These are phyloP conservation scores for Monopis laevigella DNA, from an alignment of 2,888 invertebrate genomes.

Conservation along the genomic window DNA sequence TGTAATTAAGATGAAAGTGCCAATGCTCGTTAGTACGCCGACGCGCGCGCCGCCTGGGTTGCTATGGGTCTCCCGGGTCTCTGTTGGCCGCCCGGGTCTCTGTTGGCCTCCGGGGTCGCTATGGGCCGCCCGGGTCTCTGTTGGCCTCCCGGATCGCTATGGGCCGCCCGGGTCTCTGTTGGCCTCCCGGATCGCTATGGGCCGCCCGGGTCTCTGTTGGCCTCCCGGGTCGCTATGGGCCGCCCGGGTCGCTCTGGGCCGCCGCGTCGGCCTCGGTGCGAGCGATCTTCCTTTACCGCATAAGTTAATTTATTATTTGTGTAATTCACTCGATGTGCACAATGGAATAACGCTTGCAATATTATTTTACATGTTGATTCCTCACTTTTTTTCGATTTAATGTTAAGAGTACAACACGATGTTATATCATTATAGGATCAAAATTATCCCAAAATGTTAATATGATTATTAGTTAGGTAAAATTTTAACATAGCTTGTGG, in stretches of 20 bases:
- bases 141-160: too few relatives aligned
- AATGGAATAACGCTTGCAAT: constrained; percentile 69
- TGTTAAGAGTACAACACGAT: constrained; percentile 69
- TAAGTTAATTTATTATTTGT: constrained; percentile 29
- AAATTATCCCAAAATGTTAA: constrained; percentile 69
- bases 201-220: too few relatives aligned
- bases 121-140: too few relatives aligned
- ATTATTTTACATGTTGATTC: constrained; percentile 38
- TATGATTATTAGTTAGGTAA: constrained; percentile 66
- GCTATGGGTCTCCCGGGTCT: constrained; percentile 12
- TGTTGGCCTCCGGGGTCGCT: too few relatives aligned
- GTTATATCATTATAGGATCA: constrained; percentile 69
- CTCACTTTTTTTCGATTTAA: constrained; percentile 60
- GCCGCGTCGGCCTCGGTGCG: constrained; percentile 40
- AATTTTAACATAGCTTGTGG: constrained; percentile 68
- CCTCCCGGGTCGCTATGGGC: too few relatives aligned
- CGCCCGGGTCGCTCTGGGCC: too few relatives aligned
- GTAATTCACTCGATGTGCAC: constrained; percentile 52
- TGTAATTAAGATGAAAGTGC: constrained; percentile 68
- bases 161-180: too few relatives aligned
- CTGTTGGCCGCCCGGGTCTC: too few relatives aligned
- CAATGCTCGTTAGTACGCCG: constrained; percentile 68
- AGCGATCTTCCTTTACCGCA: constrained; percentile 42
- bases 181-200: too few relatives aligned
- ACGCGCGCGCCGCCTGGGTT: constrained; percentile 23